Base-by-base conservation (phyloP, 1,140 invertebrate genomes). In the Ephestia elutella region DNA sequence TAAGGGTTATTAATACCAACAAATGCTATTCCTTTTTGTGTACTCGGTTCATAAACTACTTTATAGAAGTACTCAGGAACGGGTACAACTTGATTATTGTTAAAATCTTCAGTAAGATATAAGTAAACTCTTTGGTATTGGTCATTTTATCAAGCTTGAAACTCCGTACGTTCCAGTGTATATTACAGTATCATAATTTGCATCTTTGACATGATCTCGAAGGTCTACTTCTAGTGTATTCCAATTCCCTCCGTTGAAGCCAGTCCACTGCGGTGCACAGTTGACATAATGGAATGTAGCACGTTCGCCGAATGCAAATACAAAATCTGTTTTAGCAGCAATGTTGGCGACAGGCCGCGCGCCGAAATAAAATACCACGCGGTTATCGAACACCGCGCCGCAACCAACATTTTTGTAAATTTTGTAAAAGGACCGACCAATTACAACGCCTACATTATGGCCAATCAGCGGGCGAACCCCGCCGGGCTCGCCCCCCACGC, bases 281-380 rank as follows among this genome's bases (percentile, higher is more conserved):
- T 94, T 94, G 0, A 92, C 88, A 66, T 91, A 93, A 66, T 92
- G 91, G 77, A 93, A 94, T 1, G 93, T 93, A 8, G 91, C 89
- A 10, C 91, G 86, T 73, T 94, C 92, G 3, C 92, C 89, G 30
- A 90, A 84, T 0, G 90, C 92, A 59, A 90, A 93, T 0, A 92
- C 87, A 30, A 92, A 93, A 73, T 94, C 93, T 11, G 90, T 91
- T 74, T 93, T 93, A 20, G 93, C 92, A 25, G 21, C n/a, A n/a
- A n/a, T n/a, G n/a, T n/a, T n/a, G n/a, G n/a, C n/a, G n/a, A n/a
- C n/a, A n/a, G n/a, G n/a, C n/a, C n/a, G n/a, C n/a, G n/a, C n/a
- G n/a, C n/a, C n/a, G n/a, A n/a, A n/a, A n/a, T n/a, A n/a, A n/a
- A n/a, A n/a, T n/a, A n/a, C n/a, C n/a, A n/a, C n/a, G n/a, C n/a